Base-by-base conservation (phyloP, 2,113 vertebrate genomes). In the Nothoprocta pentlandii region DNA sequence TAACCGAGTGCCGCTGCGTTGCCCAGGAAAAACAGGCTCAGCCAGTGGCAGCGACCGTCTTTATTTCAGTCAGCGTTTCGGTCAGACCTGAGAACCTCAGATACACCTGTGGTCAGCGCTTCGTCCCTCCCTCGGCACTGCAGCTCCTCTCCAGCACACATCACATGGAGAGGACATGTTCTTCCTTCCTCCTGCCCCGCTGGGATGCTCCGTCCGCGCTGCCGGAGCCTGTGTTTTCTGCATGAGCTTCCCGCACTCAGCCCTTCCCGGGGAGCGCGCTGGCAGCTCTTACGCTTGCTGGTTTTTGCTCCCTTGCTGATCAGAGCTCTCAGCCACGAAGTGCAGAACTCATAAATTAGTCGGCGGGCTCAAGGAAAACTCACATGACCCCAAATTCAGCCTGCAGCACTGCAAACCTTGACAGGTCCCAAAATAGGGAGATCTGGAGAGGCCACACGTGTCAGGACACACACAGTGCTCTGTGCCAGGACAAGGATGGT, bases 381-480 rank as follows among this genome's bases (percentile, higher is more conserved):
- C 78, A 78, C 61, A 75, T 78, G 61, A 77, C 71, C 67, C 74
- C 85, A 59, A 74, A 80, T 94, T 41, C 93, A 83, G 75, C 93
- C 85, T 71, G 69, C 41, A 87, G 93, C 42, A 22, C 56, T 92
- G 66, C 42, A 88, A 90, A 73, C 56, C 1, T 0, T 77, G 90
- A 59, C 73, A 86, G 74, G 83, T 13, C 61, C 68, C 90, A 80
- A 90, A 83, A 83, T 1, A 85, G 64, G 42, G n/a, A 54, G 12
- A 21, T 46, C 77, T 77, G 64, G 36, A 87, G 44, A 76, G 87
- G 70, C 26, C 74, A n/a, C 21, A 14, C 73, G 64, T 21, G 56
- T 87, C 54, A 74, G 59, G 36, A 34, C 46, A 80, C 59, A 80
- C 41, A 54, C 0, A 5, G 47, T 17, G 30, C 23, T 32, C 51